Evolutionary conservation across 2,888 invertebrate genomes (phyloP).

Genomic region (Quadroppia sp.): DNA sequence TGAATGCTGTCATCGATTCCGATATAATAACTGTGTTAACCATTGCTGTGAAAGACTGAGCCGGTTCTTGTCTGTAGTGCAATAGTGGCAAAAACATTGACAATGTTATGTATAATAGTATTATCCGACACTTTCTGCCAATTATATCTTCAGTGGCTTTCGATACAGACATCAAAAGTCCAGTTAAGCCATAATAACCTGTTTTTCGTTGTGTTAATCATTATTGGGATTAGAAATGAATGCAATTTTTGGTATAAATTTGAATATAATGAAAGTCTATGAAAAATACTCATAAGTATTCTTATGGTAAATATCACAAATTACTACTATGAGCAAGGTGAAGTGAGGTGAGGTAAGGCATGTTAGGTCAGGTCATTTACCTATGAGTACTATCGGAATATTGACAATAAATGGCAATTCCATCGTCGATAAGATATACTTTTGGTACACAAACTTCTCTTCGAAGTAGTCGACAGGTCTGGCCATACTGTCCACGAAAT

Average conservation of each 20-base stretch:
- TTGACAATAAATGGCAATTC: not conserved
- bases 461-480: constrained; percentile 3
- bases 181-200: constrained; percentile 4
- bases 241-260: not conserved
- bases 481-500: not conserved
- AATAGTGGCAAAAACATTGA: not conserved
- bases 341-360: not conserved
- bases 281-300: not conserved
- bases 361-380: not conserved
- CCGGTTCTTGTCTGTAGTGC: constrained; percentile 22
- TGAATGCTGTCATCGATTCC: not conserved
- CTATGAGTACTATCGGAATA: not conserved
- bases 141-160: not conserved
- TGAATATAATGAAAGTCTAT: not conserved
- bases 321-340: not conserved
- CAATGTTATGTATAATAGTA: not conserved
- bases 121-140: not conserved
- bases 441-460: constrained; percentile 7
- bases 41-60: not conserved
- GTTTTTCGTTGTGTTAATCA: not conserved
- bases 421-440: not conserved
- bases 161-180: not conserved
- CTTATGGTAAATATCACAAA: too few species aligned
- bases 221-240: not conserved
- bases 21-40: not conserved